These are phyloP conservation scores for Fragum fragum DNA, from an alignment of 2,888 invertebrate genomes.

Conservation along the genomic window DNA sequence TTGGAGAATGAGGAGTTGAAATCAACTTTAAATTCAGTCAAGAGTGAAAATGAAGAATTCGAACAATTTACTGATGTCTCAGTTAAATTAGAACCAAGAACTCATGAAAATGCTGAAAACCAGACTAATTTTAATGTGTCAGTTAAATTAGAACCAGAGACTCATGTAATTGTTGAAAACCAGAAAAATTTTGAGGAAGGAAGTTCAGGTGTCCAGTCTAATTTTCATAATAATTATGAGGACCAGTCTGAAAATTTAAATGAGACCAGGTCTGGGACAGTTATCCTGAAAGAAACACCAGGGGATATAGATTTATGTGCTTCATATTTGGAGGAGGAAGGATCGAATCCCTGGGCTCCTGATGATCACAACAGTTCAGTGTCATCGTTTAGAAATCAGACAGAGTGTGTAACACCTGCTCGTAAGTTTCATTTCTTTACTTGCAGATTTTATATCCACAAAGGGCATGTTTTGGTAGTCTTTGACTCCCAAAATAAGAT, in stretches of 20 bases:
- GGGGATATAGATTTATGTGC: constrained; percentile 1
- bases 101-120: too few relatives aligned
- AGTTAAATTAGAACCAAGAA: too few relatives aligned
- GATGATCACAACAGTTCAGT: neutral
- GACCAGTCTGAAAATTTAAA: neutral
- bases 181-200: too few relatives aligned
- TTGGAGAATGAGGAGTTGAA: neutral
- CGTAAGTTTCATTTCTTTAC: too few relatives aligned
- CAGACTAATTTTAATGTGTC: too few relatives aligned
- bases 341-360: neutral
- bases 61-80: neutral
- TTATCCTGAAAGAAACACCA: constrained; percentile 5
- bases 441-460: too few relatives aligned
- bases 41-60: neutral
- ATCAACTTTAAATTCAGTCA: neutral
- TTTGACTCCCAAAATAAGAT: too few relatives aligned
- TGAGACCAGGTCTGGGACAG: constrained; percentile 1
- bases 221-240: neutral
- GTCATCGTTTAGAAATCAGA: too few relatives aligned
- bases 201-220: neutral
- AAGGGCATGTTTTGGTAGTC: too few relatives aligned
- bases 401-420: too few relatives aligned
- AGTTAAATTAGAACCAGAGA: too few relatives aligned
- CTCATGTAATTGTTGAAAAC: too few relatives aligned
- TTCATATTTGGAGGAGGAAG: neutral